Evolutionary conservation across 2,113 vertebrate genomes (phyloP).

Genomic region (Microtus ochrogaster): DNA sequence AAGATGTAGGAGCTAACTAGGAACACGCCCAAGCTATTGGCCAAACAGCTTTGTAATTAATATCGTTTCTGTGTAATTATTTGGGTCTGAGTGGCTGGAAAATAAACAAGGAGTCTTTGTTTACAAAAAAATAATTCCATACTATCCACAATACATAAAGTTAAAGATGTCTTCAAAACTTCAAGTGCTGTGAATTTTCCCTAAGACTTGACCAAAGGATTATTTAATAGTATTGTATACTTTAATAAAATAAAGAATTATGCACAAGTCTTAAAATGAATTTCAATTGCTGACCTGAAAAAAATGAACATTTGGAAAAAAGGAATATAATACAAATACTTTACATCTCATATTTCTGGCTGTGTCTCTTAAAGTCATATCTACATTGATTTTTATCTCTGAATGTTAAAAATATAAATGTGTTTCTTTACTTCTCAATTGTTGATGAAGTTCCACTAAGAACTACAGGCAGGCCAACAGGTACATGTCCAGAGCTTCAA

Average conservation of each 20-base stretch:
- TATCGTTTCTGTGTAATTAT: too few relatives aligned
- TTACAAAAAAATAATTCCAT: too few relatives aligned
- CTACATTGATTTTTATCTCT: constrained; percentile 27
- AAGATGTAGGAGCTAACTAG: too few relatives aligned
- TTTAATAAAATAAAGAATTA: constrained; percentile 31
- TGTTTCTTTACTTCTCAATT: constrained; percentile 47
- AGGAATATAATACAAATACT: background rate
- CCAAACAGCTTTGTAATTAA: too few relatives aligned
- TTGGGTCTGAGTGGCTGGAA: too few relatives aligned
- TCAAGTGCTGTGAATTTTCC: background rate
- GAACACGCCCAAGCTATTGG: too few relatives aligned
- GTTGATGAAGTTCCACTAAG: constrained; percentile 5
- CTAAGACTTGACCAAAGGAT: background rate
- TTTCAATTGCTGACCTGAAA: constrained; percentile 35
- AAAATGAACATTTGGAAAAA: background rate
- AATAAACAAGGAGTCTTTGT: too few relatives aligned
- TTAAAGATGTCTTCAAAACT: background rate
- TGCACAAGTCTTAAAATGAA: background rate
- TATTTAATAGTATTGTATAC: background rate
- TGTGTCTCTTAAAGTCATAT: constrained; percentile 16
- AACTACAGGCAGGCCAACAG: background rate
- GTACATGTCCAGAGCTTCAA: background rate
- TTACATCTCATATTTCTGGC: constrained; percentile 37
- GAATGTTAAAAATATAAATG: constrained; percentile 1
- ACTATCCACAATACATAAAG: background rate